Evolutionary conservation across 2,888 invertebrate species (phyloP), one percentile per base, ranked within the genome.

Genomic region (Druceiella hillmani): DNA sequence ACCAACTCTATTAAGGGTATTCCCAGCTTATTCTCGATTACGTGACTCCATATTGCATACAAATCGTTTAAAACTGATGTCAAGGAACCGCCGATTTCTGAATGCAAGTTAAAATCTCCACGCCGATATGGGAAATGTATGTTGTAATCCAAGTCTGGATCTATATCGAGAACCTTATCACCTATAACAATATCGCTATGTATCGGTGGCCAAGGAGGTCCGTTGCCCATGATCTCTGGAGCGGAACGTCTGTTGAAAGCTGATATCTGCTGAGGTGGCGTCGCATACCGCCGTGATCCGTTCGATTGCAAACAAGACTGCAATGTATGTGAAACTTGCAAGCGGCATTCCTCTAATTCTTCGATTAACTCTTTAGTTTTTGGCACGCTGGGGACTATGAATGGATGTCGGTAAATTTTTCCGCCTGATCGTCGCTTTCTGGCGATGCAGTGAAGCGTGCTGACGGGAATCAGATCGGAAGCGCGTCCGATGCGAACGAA

Each of bases 401-500:
- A 78, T 1, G 74, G 64, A 52, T 85, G 85, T 3, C 71, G 62
- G 48, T 83, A 75, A 32, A 66, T 64, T 46, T 67, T 65, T 1
- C 79, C 80, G 3, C 64, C 67, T 0, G 66, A 63, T 22, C 71
- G 64, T 17, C 79, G 65, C 57, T 76, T 78, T 41, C 90, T 76
- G 0, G 90, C 91, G 39, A 92, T 79, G 30, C 87, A 90, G 64
- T 95, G 93, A 1, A 93, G 72, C 40, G 93, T 75, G 22, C 84
- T 85, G 37, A 85, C 76, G 6, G 95, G 95, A 56, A 87, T 79
- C 3, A 90, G 69, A 61, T 95, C 95, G 0, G 92, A 90, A 2
- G 94, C 93, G 51, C 90, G 69, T 1, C 95, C 95, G 56, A 95
- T 87, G 44, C 93, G 74, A 14, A 95, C 75, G 60, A 90, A 84